Conservation (phyloP, 2,888 invertebrate species). For the Pheosia tremula region DNA sequence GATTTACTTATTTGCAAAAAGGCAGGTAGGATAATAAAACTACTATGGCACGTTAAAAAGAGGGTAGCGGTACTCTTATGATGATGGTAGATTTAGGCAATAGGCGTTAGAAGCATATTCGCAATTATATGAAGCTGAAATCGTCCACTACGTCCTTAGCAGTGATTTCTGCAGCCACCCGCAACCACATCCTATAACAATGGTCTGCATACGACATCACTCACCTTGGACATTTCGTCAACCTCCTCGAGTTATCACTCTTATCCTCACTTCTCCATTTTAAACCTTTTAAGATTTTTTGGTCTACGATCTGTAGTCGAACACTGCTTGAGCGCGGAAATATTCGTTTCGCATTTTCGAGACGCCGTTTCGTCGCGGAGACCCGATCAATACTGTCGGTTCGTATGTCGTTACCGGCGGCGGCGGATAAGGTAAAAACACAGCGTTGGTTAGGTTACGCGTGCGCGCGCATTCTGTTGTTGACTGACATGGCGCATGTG, state of each 20-base stretch:
- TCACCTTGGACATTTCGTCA: conserved; percentile 79
- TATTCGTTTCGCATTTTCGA: conserved; percentile 65
- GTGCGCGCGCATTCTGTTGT: conserved; percentile 79
- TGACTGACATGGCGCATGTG: conserved; percentile 74
- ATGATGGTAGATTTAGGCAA: too few species aligned
- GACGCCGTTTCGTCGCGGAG: conserved; percentile 68
- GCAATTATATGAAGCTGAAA: not conserved
- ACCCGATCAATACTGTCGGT: conserved; percentile 78
- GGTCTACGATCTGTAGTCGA: conserved; percentile 38
- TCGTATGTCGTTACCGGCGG: conserved; percentile 47
- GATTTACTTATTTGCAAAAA: too few species aligned
- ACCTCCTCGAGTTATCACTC: conserved; percentile 45
- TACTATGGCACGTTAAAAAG: too few species aligned
- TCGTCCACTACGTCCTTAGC: conserved; percentile 44
- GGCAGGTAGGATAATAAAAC: too few species aligned
- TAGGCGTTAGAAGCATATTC: not conserved
- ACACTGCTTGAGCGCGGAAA: conserved; percentile 59
- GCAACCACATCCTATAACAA: conserved; percentile 41
- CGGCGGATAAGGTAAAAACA: conserved; percentile 72
- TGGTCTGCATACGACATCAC: conserved; percentile 44
- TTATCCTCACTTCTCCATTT: conserved; percentile 58
- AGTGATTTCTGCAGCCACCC: conserved; percentile 60
- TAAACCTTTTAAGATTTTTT: conserved; percentile 25
- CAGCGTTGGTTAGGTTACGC: conserved; percentile 60
- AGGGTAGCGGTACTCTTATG: too few species aligned